Base-by-base conservation (phyloP, 2,888 invertebrate genomes). In the Melanotus villosus region DNA sequence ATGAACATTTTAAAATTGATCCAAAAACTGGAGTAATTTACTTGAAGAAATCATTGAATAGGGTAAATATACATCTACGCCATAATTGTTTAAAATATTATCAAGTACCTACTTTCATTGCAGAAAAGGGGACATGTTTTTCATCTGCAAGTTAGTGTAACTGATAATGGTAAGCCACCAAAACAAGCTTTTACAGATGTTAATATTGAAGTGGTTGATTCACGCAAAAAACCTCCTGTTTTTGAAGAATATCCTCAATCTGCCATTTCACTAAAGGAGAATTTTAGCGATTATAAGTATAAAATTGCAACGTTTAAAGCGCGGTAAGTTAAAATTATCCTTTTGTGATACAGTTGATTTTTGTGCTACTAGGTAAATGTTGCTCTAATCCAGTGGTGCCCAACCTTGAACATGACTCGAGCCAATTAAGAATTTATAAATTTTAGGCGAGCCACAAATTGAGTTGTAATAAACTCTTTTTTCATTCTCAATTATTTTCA, bases 131-230 rank as follows among this genome's bases (percentile, higher is more conserved):
- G 89, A 54, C 89, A 89, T 79, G 89, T 88, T 80, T 93, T 93
- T 81, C 88, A 87, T 73, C 88, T 94, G 81, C 89, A 88, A 74
- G 94, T 94, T 7, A 89, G 89, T 73, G 96, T 95, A n/a, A 88
- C 89, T 75, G 96, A 96, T 84, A 90, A 90, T 82, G 95, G 95
- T 0, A 84, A 84, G 16, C 87, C 86, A 9, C 87, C 89, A 6
- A 90, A 90, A 78, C 89, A 89, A 78, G 91, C 91, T 73, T 88
- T 89, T 59, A 95, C 94, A 71, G 92, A 92, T 80, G 89, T 98
- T 71, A 91, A 92, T 76, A 94, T 98, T 74, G 90, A 90, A 73
- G 93, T 97, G 26, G 94, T 96, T 5, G 94, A 93, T 80, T 94
- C 93, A n/a, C 92, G 92, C 83, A 94, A 93, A 86, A 95, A 93